Evolutionary conservation across 2,888 invertebrate species (phyloP).

Genomic region (Hyles lineata): DNA sequence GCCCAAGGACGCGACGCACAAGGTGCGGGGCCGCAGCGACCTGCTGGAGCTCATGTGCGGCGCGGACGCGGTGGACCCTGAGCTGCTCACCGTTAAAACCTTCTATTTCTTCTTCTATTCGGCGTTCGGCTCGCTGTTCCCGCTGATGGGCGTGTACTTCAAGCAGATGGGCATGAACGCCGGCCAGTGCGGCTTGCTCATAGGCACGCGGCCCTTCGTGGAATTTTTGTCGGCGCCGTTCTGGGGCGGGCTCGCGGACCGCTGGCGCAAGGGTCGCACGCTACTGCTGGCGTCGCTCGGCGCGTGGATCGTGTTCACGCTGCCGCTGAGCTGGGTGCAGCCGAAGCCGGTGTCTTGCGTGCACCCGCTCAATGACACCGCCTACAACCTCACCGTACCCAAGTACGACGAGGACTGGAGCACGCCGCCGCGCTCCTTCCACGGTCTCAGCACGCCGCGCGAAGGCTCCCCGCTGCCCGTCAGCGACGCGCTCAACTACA

Average conservation of each 20-base stretch:
- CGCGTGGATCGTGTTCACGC: slow-evolving; percentile 98
- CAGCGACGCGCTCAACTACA: slow-evolving; percentile 90
- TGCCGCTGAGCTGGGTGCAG: slow-evolving; percentile 97
- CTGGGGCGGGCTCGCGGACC: slow-evolving; percentile 98
- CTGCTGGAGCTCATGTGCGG: slow-evolving; percentile 93
- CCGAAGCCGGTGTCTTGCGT: slow-evolving; percentile 97
- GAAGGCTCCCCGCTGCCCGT: slow-evolving; percentile 90
- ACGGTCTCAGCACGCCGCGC: slow-evolving; percentile 59
- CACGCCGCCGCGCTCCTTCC: slow-evolving; percentile 55
- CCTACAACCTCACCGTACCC: slow-evolving; percentile 87
- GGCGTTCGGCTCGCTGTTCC: slow-evolving; percentile 98
- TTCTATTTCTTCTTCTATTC: slow-evolving; percentile 99
- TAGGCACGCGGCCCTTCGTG: slow-evolving; percentile 98
- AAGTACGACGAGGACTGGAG: slow-evolving; percentile 73
- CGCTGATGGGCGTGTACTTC: slow-evolving; percentile 99
- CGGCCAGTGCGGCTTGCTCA: slow-evolving; percentile 96
- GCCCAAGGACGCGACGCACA: slow-evolving; percentile 95
- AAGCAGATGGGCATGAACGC: slow-evolving; percentile 99
- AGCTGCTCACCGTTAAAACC: slow-evolving; percentile 96
- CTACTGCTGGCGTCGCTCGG: slow-evolving; percentile 95
- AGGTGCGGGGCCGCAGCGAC: slow-evolving; percentile 94
- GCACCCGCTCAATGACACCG: slow-evolving; percentile 80
- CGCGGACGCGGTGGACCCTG: slow-evolving; percentile 92
- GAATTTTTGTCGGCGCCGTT: slow-evolving; percentile 99
- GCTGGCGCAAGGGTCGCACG: slow-evolving; percentile 94